These are phyloP conservation scores for Drepana falcataria DNA, from an alignment of 2,888 invertebrate genomes.

Conservation along the genomic window DNA sequence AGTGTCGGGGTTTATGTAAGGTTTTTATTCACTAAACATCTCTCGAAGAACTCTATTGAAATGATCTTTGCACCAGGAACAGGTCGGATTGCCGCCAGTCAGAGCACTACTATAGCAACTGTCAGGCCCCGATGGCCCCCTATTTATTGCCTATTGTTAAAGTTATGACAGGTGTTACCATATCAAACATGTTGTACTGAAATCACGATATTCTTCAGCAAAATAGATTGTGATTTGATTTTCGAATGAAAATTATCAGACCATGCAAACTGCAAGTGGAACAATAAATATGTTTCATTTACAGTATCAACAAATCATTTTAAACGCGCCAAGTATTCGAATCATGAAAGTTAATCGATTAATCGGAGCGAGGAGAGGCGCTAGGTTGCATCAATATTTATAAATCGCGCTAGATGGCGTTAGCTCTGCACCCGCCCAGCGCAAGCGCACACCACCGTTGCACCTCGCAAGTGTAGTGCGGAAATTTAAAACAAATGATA, in stretches of 20 bases:
- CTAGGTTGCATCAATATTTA: slow-evolving; percentile 73
- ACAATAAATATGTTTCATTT: slow-evolving; percentile 8
- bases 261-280: not conserved
- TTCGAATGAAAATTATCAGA: not conserved
- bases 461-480: slow-evolving; percentile 63
- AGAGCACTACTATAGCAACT: too few species aligned
- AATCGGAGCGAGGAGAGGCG: slow-evolving; percentile 60
- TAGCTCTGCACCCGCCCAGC: slow-evolving; percentile 30
- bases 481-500: slow-evolving; percentile 21
- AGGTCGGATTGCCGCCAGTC: too few species aligned
- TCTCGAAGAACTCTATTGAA: too few species aligned
- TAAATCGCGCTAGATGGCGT: slow-evolving; percentile 42
- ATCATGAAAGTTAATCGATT: slow-evolving; percentile 54
- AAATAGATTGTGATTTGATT: too few species aligned
- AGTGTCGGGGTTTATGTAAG: too few species aligned
- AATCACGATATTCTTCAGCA: too few species aligned
- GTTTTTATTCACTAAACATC: too few species aligned
- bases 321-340: slow-evolving; percentile 38
- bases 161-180: too few species aligned
- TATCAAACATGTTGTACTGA: too few species aligned
- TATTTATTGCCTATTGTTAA: too few species aligned
- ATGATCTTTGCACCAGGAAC: too few species aligned
- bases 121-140: too few species aligned
- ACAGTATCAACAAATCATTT: slow-evolving; percentile 20
- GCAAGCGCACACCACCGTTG: slow-evolving; percentile 53